Evolutionary conservation across 2,113 vertebrate species (phyloP).

Genomic region (Elephas maximus): DNA sequence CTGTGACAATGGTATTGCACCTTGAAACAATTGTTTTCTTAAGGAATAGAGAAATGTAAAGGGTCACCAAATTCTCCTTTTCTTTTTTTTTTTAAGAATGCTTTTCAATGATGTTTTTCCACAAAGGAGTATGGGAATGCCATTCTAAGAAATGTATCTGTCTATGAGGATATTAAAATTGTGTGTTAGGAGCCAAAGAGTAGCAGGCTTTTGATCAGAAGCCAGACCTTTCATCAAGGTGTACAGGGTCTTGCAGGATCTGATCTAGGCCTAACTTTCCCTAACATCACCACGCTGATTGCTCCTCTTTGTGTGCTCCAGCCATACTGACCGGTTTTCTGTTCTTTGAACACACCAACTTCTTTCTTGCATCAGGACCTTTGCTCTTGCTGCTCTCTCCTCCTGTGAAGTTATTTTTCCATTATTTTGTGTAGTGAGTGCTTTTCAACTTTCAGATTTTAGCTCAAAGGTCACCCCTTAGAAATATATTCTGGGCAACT

Average conservation of each 20-base stretch:
- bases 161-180: background rate
- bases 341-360: background rate
- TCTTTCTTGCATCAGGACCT: background rate
- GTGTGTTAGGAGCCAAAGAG: background rate
- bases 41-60: background rate
- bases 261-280: background rate
- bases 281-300: background rate
- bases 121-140: background rate
- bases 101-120: background rate
- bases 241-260: background rate
- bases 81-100: background rate
- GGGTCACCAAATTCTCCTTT: background rate
- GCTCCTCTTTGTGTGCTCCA: background rate
- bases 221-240: background rate
- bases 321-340: background rate
- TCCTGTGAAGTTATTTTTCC: background rate
- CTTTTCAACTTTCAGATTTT: conserved; percentile 45
- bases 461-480: background rate
- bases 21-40: background rate
- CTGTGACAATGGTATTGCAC: background rate
- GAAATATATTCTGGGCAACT: background rate
- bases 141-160: background rate
- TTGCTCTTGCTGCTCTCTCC: background rate
- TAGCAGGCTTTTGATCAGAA: background rate
- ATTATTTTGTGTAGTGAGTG: background rate